These are phyloP conservation scores for Labeo rohita DNA, from an alignment of 2,113 vertebrate genomes.

Conservation along the genomic window DNA sequence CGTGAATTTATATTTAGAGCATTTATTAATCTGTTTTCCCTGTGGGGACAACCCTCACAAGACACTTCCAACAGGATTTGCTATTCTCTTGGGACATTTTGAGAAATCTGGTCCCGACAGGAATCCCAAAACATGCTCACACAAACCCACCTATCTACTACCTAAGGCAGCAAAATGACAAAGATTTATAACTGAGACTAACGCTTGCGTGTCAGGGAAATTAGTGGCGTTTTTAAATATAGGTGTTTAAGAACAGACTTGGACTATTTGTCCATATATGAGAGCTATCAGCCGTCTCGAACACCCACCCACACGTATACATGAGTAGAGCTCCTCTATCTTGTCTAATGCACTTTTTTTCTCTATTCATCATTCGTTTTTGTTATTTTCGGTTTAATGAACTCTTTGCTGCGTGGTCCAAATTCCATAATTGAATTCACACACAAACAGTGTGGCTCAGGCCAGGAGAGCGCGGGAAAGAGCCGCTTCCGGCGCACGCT, in stretches of 20 bases:
- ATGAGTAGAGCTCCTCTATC: neutral
- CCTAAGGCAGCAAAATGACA: neutral
- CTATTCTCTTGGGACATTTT: slow-evolving; percentile 25
- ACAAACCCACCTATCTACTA: neutral
- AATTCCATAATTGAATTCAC: slow-evolving; percentile 43
- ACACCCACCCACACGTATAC: neutral
- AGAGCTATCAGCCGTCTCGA: neutral
- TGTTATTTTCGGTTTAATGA: slow-evolving; percentile 45
- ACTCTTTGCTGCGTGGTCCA: slow-evolving; percentile 37
- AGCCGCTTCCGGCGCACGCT: slow-evolving; percentile 38
- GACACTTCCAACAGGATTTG: neutral
- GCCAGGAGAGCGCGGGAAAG: slow-evolving; percentile 49
- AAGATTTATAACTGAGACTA: neutral
- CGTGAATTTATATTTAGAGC: neutral
- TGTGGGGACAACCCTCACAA: neutral
- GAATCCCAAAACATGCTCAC: neutral
- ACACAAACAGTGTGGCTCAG: neutral
- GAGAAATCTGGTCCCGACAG: neutral
- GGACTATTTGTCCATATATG: slow-evolving; percentile 35
- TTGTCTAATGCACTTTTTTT: neutral
- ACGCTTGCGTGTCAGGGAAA: neutral
- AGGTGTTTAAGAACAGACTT: slow-evolving; percentile 1
- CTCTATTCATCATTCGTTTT: slow-evolving; percentile 14
- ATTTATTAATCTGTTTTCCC: neutral
- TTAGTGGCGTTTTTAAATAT: slow-evolving; percentile 23